Conservation (phyloP, 1,140 invertebrate species). For the Arion vulgaris region DNA sequence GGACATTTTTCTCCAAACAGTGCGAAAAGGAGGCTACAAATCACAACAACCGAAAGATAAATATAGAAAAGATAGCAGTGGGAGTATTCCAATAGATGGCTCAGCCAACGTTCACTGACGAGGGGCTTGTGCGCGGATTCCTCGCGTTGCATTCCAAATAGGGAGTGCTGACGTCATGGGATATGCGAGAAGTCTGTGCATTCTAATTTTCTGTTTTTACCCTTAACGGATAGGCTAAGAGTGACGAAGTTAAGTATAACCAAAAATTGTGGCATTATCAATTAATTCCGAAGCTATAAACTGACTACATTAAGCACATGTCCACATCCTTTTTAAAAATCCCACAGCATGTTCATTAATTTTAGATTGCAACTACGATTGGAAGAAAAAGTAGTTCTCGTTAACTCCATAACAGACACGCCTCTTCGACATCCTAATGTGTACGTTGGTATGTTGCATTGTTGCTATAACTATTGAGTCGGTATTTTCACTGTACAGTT, state of each 20-base stretch:
- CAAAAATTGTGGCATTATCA: too few species aligned
- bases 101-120: constrained; percentile 50
- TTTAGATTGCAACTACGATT: not conserved
- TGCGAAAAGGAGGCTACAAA: constrained; percentile 30
- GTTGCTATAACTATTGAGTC: too few species aligned
- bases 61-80: constrained; percentile 42
- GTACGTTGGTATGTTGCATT: not conserved
- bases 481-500: too few species aligned
- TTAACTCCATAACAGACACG: not conserved
- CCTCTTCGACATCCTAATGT: not conserved
- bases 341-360: too few species aligned
- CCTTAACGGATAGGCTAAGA: not conserved
- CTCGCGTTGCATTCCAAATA: constrained; percentile 66
- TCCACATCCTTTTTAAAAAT: too few species aligned
- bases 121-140: constrained; percentile 49
- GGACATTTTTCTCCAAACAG: constrained; percentile 19
- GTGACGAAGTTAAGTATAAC: too few species aligned
- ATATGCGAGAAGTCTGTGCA: not conserved
- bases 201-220: not conserved
- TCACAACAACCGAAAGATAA: constrained; percentile 46
- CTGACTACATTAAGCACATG: too few species aligned
- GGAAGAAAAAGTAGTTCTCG: not conserved
- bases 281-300: too few species aligned
- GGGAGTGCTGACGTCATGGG: constrained; percentile 61
- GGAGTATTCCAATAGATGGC: constrained; percentile 40